Percentiles rank a stretch among this genome's conserved stretches.
Conservation (phyloP, 2,797 vertebrate species). For the Etheostoma perlongum region DNA sequence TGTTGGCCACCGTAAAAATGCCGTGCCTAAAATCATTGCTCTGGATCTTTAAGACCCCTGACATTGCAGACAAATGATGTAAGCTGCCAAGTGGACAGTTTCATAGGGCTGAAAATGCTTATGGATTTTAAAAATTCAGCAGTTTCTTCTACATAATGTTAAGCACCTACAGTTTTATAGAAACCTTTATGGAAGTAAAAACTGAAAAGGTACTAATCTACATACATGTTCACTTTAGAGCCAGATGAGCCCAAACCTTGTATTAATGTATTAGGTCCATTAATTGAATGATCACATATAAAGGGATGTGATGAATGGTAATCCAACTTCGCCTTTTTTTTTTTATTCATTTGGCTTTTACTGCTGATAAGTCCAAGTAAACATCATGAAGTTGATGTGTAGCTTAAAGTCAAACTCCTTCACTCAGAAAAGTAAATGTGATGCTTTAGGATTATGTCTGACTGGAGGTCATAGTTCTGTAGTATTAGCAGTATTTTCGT, state of each 20-base stretch:
- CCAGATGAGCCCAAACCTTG: background rate
- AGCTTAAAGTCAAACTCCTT: background rate
- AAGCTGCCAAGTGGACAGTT: constrained; percentile 4
- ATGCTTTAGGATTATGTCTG: background rate
- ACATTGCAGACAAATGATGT: background rate
- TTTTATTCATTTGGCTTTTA: background rate
- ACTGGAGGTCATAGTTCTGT: background rate
- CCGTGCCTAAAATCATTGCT: background rate
- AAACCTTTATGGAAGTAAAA: background rate
- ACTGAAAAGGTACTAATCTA: background rate
- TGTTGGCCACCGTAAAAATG: background rate
- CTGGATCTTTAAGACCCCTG: constrained; percentile 10
- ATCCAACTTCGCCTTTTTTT: background rate
- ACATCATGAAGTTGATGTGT: background rate
- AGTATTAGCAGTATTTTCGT: background rate
- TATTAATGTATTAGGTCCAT: background rate
- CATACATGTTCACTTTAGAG: background rate
- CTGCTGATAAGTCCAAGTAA: background rate
- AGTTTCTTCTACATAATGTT: background rate
- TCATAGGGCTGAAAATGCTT: constrained; percentile 16
- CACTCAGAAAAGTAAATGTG: background rate
- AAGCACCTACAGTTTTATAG: background rate
- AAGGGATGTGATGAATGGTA: background rate
- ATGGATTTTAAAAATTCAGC: background rate
- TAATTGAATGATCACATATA: background rate